Conservation (phyloP, 2,113 vertebrate species). For the Lepidothrix coronata region DNA sequence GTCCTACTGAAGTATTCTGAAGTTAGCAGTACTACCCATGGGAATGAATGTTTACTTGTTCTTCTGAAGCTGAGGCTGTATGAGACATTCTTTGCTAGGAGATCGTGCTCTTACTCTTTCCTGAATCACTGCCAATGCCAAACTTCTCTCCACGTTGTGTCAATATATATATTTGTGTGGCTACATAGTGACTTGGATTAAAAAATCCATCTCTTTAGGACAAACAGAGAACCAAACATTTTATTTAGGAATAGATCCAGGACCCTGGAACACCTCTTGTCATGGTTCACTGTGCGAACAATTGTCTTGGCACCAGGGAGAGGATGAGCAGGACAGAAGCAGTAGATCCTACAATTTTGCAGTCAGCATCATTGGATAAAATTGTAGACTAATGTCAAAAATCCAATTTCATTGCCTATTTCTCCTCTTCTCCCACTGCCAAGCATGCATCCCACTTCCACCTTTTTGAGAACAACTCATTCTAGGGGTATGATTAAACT, state of each 20-base stretch:
- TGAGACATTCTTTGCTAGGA: background rate
- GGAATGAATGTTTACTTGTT: background rate
- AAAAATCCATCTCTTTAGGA: background rate
- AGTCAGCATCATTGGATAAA: background rate
- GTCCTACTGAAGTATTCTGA: background rate
- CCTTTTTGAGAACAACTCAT: background rate
- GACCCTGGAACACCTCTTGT: background rate
- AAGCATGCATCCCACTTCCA: background rate
- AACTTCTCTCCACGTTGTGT: background rate
- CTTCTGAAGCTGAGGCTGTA: background rate
- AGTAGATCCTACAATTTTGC: background rate
- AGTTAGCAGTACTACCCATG: background rate
- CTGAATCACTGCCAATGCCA: background rate
- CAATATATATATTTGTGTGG: background rate
- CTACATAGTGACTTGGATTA: background rate
- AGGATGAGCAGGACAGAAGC: background rate
- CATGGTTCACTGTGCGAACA: background rate
- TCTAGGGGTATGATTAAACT: background rate
- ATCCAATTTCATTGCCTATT: background rate
- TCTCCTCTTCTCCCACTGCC: background rate
- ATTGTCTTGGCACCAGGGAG: background rate
- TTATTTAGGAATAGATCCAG: background rate
- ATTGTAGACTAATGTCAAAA: background rate
- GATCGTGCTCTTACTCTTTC: background rate
- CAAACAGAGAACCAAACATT: background rate